These are phyloP conservation scores for Romanogobio albipinnatus DNA, from an alignment of 2,113 vertebrate species.

Conservation along the genomic window DNA sequence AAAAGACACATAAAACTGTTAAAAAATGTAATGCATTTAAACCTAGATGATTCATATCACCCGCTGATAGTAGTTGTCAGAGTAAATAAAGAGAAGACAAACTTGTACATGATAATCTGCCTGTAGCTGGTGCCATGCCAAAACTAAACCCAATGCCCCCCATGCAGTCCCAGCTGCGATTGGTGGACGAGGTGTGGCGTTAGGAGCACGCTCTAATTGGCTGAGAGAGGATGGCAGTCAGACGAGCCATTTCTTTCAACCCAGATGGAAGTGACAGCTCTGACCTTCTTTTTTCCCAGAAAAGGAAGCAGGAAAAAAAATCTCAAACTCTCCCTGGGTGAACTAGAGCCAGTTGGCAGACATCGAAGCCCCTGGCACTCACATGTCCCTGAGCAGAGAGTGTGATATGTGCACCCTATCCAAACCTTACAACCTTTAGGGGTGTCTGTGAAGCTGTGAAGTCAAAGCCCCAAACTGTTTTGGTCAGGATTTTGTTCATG, in stretches of 20 bases:
- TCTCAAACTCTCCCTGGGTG: conserved; percentile 20
- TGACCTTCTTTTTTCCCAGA: conserved; percentile 42
- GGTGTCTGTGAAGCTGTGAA: conserved; percentile 36
- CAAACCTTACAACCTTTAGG: conserved; percentile 27
- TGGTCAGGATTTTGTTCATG: conserved; percentile 25
- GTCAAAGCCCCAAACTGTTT: conserved; percentile 36
- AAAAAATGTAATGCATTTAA: not conserved
- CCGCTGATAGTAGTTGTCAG: not conserved
- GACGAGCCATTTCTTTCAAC: conserved; percentile 19
- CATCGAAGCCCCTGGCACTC: conserved; percentile 20
- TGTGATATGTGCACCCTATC: conserved; percentile 33
- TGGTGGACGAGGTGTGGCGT: conserved; percentile 2
- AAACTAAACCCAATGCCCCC: conserved; percentile 20
- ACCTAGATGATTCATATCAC: not conserved
- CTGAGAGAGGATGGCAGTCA: not conserved
- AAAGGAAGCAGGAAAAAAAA: conserved; percentile 21
- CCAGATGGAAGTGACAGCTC: conserved; percentile 53
- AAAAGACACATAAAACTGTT: not conserved
- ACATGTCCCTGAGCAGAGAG: conserved; percentile 26
- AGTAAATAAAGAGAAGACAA: not conserved
- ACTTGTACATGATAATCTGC: not conserved
- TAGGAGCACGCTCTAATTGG: conserved; percentile 30
- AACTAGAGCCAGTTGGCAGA: conserved; percentile 31
- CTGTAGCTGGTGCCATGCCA: not conserved
- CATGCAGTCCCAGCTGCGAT: not conserved